Conservation (phyloP, 2,888 invertebrate species). For the Julus scanicus region DNA sequence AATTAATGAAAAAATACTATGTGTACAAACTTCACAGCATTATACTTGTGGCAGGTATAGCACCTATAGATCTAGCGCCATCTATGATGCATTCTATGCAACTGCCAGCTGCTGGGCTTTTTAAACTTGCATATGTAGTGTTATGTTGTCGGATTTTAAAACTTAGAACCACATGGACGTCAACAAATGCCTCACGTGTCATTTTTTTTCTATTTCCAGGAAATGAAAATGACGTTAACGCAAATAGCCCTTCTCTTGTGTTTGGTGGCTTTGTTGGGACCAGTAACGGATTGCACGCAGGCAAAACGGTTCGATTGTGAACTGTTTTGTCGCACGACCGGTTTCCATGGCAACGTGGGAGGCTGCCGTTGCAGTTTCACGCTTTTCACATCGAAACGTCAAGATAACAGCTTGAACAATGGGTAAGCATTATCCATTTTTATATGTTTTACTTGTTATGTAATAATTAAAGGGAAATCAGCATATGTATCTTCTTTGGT, state of each 20-base stretch:
- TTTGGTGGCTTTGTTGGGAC: slow-evolving; percentile 56
- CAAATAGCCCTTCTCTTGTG: slow-evolving; percentile 52
- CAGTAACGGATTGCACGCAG: slow-evolving; percentile 56
- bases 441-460: background rate
- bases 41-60: no score
- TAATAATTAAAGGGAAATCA: no score
- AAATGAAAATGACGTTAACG: slow-evolving; percentile 52
- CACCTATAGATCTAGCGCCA: no score
- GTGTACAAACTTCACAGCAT: no score
- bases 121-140: no score
- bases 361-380: slow-evolving; percentile 63
- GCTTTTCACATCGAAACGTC: slow-evolving; percentile 62
- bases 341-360: slow-evolving; percentile 62
- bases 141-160: no score
- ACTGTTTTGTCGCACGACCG: slow-evolving; percentile 62
- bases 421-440: slow-evolving; percentile 27
- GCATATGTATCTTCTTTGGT: no score
- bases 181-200: no score
- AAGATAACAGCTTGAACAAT: slow-evolving; percentile 47
- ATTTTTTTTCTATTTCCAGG: background rate
- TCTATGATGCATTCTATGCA: no score
- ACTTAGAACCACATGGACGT: no score
- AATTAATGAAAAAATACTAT: no score
- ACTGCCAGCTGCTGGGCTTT: no score
- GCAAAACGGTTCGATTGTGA: slow-evolving; percentile 62